These are phyloP conservation scores for Amyelois transitella DNA, from an alignment of 1,140 invertebrate genomes.

Conservation along the genomic window DNA sequence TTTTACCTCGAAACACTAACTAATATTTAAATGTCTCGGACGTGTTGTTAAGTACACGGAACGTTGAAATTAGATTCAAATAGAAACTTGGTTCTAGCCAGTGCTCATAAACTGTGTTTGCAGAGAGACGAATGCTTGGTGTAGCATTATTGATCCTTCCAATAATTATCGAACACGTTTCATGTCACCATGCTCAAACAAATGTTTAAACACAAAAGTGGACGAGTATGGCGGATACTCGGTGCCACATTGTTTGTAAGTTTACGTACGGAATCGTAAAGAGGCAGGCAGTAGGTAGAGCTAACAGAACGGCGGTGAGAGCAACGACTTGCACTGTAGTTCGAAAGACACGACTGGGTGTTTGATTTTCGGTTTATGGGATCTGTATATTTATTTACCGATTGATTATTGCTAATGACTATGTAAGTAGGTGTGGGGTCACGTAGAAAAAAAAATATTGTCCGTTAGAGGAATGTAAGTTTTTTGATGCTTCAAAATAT, in stretches of 20 bases:
- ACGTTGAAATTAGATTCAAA: constrained; percentile 65
- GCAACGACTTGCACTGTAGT: constrained; percentile 20
- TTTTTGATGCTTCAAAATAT: too few species aligned
- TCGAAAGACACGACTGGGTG: constrained; percentile 1
- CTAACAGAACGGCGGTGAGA: constrained; percentile 54
- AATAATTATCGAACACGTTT: constrained; percentile 74
- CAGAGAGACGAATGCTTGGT: constrained; percentile 64
- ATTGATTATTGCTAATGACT: not conserved
- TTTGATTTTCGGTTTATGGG: constrained; percentile 22
- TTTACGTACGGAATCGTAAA: constrained; percentile 60
- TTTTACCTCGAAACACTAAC: constrained; percentile 6
- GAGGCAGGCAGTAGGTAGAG: constrained; percentile 60
- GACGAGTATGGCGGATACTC: constrained; percentile 52
- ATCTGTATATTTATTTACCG: constrained; percentile 24
- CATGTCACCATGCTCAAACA: constrained; percentile 67
- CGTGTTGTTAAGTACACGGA: constrained; percentile 29
- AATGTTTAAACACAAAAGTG: constrained; percentile 63
- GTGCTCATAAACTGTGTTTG: constrained; percentile 65
- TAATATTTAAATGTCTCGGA: constrained; percentile 13
- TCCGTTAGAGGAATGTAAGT: too few species aligned
- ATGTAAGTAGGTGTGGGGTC: not conserved
- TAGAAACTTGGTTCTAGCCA: constrained; percentile 55
- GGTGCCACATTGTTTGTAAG: constrained; percentile 49
- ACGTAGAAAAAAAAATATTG: too few species aligned
- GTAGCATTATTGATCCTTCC: constrained; percentile 69